phyloP scores from a whole-genome alignment of 2,888 invertebrate species.

The Hipparchia sbordonii region DNA sequence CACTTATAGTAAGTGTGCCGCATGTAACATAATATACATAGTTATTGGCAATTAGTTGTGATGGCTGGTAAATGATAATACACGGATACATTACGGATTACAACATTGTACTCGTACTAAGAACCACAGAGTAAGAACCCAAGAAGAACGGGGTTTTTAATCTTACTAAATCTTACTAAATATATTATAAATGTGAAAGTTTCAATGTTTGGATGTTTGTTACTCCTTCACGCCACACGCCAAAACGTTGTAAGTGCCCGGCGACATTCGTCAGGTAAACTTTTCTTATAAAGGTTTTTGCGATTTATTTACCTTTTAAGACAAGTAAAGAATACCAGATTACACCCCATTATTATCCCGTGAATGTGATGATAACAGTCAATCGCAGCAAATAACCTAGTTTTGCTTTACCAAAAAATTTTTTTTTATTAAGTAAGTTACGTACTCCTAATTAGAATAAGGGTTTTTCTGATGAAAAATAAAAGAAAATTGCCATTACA shows the following conservation, averaged over 20 bases:
- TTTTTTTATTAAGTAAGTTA: not conserved
- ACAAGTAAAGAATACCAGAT: too few relatives aligned
- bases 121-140: not conserved
- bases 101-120: not conserved
- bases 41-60: conserved; percentile 5
- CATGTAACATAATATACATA: conserved; percentile 5
- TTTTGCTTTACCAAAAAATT: not conserved
- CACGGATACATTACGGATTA: not conserved
- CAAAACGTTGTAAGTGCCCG: too few relatives aligned
- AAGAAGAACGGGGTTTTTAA: too few relatives aligned
- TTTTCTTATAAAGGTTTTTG: too few relatives aligned
- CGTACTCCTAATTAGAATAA: not conserved
- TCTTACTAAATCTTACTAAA: too few relatives aligned
- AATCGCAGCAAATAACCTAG: not conserved
- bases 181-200: too few relatives aligned
- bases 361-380: not conserved
- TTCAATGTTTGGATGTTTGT: too few relatives aligned
- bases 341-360: too few relatives aligned
- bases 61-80: not conserved
- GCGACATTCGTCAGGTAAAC: too few relatives aligned
- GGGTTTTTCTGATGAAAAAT: not conserved
- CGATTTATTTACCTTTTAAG: too few relatives aligned
- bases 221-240: too few relatives aligned
- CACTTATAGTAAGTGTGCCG: conserved; percentile 14
- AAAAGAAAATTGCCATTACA: conserved; percentile 16